phyloP scores from a whole-genome alignment of 2,113 vertebrate genomes.

The Eurystomus gularis region DNA sequence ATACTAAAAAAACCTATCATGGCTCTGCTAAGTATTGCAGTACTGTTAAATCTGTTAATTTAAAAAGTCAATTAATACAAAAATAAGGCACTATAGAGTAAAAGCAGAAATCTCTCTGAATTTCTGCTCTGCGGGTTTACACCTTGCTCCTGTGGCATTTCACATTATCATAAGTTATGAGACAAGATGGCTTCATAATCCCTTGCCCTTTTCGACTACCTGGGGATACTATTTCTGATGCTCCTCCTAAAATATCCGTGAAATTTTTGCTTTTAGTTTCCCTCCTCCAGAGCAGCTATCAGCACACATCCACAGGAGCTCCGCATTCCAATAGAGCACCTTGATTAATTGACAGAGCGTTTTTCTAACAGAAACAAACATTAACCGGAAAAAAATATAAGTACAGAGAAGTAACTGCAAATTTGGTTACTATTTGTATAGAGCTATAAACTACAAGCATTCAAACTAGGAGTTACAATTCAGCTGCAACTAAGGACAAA shows the following conservation, averaged over 20 bases:
- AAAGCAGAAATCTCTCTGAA: not conserved
- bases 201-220: not conserved
- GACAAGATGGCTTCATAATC: not conserved
- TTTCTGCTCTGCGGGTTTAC: not conserved
- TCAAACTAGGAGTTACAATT: not conserved
- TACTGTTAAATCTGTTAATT: not conserved
- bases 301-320: not conserved
- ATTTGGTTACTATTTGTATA: not conserved
- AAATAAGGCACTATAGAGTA: not conserved
- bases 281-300: not conserved
- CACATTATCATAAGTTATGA: not conserved
- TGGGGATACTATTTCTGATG: not conserved
- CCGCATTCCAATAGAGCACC: not conserved
- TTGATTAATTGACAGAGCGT: not conserved
- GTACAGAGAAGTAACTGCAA: not conserved
- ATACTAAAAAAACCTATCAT: accelerated
- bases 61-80: not conserved
- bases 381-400: not conserved
- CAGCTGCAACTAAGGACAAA: not conserved
- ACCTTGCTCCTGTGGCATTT: not conserved
- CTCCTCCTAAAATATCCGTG: not conserved
- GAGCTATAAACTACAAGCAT: not conserved
- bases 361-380: not conserved
- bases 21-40: not conserved
- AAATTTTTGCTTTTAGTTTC: not conserved